These are phyloP conservation scores for Graphium colonna DNA, from an alignment of 2,888 invertebrate species.

Conservation along the genomic window DNA sequence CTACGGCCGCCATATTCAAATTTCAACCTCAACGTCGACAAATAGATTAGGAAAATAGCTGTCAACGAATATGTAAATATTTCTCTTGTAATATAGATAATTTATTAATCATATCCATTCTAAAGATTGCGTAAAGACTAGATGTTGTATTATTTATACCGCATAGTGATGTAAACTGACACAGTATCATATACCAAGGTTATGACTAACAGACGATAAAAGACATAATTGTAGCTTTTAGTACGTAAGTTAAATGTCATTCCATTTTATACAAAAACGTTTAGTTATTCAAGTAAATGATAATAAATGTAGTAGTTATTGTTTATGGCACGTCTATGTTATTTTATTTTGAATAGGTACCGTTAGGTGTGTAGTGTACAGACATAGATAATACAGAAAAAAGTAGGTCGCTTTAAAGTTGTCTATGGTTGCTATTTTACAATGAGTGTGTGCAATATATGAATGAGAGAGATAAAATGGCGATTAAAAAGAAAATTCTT, in stretches of 20 bases:
- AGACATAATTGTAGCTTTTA: slow-evolving; percentile 15
- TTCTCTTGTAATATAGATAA: slow-evolving; percentile 30
- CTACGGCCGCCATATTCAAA: slow-evolving; percentile 73
- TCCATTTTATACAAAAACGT: slow-evolving; percentile 15
- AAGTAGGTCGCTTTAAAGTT: not conserved
- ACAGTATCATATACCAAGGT: slow-evolving; percentile 3
- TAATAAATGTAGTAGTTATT: not conserved
- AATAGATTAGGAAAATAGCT: slow-evolving; percentile 45
- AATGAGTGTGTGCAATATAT: slow-evolving; percentile 10
- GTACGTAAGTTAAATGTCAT: slow-evolving; percentile 13
- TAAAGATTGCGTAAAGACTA: slow-evolving; percentile 26
- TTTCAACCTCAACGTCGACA: slow-evolving; percentile 71
- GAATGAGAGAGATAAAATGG: slow-evolving; percentile 6
- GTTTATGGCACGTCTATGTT: not conserved
- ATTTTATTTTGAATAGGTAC: not conserved
- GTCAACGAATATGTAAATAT: slow-evolving; percentile 27
- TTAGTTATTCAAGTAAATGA: not conserved
- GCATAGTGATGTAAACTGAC: slow-evolving; percentile 1
- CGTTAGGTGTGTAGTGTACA: not conserved
- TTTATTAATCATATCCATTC: slow-evolving; percentile 35
- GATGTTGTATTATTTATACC: slow-evolving; percentile 18
- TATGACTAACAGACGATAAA: slow-evolving; percentile 11
- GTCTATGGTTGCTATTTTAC: slow-evolving; percentile 5
- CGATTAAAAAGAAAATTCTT: not conserved
- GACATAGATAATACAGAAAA: not conserved